phyloP scores from a whole-genome alignment of 2,888 invertebrate species.

The Aspidiotus rigidus region DNA sequence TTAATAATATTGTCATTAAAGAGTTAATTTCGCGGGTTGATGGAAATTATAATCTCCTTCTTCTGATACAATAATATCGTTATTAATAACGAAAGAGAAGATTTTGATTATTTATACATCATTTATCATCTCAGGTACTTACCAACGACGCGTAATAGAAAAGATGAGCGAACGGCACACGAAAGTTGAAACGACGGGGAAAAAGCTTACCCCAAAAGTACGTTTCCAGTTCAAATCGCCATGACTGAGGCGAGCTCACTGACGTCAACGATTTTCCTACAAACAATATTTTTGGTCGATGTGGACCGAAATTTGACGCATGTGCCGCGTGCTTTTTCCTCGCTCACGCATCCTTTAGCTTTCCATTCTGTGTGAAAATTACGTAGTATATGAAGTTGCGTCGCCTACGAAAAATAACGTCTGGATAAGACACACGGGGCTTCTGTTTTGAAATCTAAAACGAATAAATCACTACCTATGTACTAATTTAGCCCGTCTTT shows the following conservation, averaged over 20 bases:
- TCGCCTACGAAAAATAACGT: background rate
- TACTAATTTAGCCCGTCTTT: no score
- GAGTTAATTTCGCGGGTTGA: no score
- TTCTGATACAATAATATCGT: no score
- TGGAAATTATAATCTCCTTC: no score
- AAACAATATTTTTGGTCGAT: background rate
- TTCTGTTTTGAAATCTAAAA: background rate
- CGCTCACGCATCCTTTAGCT: no score
- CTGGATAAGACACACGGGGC: background rate
- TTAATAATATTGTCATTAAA: no score
- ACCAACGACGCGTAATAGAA: background rate
- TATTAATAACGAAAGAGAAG: no score
- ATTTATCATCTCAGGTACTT: background rate
- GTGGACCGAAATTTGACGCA: background rate
- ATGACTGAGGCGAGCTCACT: constrained; percentile 4
- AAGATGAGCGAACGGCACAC: no score
- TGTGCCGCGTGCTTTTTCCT: background rate
- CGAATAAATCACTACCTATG: background rate
- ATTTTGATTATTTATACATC: no score
- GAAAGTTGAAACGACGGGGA: no score
- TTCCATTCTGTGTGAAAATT: background rate
- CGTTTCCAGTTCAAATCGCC: background rate
- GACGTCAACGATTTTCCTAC: constrained; percentile 1
- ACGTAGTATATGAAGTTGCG: background rate
- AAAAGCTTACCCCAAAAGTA: no score